phyloP scores from a whole-genome alignment of 1,140 invertebrate species.

The Hyles vespertilio region DNA sequence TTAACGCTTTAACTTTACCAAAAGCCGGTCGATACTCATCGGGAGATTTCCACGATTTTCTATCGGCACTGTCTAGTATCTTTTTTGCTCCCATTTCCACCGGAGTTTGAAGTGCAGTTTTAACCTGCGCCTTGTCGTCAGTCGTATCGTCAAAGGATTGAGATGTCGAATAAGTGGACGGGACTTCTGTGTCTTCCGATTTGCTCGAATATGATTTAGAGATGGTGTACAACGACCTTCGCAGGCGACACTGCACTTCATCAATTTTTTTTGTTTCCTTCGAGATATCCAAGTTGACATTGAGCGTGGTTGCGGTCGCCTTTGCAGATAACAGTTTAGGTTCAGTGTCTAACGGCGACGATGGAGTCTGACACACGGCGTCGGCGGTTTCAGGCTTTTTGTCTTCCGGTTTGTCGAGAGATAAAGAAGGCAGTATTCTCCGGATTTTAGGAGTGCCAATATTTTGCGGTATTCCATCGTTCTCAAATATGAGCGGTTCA shows the following conservation, averaged over 20 bases:
- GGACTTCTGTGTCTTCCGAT: constrained; percentile 55
- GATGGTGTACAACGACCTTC: constrained; percentile 48
- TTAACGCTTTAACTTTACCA: constrained; percentile 79
- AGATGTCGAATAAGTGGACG: constrained; percentile 53
- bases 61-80: constrained; percentile 61
- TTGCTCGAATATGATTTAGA: constrained; percentile 52
- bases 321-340: constrained; percentile 18
- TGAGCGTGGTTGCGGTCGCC: constrained; percentile 28
- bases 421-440: constrained; percentile 58
- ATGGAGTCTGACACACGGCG: constrained; percentile 58
- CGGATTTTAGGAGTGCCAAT: constrained; percentile 58
- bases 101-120: constrained; percentile 23
- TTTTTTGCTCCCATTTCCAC: constrained; percentile 34
- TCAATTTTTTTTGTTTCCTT: constrained; percentile 45
- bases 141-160: constrained; percentile 47
- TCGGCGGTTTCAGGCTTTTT: constrained; percentile 50
- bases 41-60: constrained; percentile 79
- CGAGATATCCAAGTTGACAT: constrained; percentile 47
- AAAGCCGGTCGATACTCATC: constrained; percentile 78
- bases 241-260: constrained; percentile 49
- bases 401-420: constrained; percentile 51
- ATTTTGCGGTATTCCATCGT: constrained; percentile 40
- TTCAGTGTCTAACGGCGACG: constrained; percentile 35
- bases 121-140: constrained; percentile 24
- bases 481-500: constrained; percentile 68